phyloP scores from a whole-genome alignment of 2,888 invertebrate species.

The Rugalucina vietnamica region DNA sequence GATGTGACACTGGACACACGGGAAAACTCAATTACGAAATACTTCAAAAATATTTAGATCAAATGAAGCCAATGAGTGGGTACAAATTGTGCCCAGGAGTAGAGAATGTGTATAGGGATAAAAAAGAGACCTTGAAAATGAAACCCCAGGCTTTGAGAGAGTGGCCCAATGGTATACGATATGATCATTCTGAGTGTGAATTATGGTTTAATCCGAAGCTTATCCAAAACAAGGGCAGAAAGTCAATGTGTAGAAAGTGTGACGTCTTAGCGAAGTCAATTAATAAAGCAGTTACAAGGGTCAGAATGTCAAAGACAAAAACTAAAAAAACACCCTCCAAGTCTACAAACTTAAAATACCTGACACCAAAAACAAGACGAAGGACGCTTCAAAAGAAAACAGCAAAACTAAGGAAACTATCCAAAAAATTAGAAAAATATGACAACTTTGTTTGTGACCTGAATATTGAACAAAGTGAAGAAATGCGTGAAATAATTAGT shows the following conservation, averaged over 20 bases:
- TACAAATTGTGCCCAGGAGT: background rate
- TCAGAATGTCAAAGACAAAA: background rate
- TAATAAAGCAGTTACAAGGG: background rate
- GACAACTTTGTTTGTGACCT: background rate
- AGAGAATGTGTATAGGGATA: background rate
- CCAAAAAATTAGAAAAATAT: background rate
- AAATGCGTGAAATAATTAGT: background rate
- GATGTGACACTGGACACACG: background rate
- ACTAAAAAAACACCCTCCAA: background rate
- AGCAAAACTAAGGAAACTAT: background rate
- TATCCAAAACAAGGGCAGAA: background rate
- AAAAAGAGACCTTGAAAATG: background rate
- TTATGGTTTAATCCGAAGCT: background rate
- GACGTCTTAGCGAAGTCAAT: background rate
- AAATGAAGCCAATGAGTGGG: background rate
- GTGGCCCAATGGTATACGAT: background rate
- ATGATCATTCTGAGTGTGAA: background rate
- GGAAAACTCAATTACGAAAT: background rate
- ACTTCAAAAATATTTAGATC: background rate
- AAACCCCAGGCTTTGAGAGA: background rate
- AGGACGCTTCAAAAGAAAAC: background rate
- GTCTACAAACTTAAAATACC: background rate
- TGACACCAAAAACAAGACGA: background rate
- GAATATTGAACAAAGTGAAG: background rate
- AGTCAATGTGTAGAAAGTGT: background rate